Evolutionary conservation across 2,113 vertebrate genomes (phyloP), one percentile per base, ranked within the genome.

Genomic region (Caranx ignobilis): DNA sequence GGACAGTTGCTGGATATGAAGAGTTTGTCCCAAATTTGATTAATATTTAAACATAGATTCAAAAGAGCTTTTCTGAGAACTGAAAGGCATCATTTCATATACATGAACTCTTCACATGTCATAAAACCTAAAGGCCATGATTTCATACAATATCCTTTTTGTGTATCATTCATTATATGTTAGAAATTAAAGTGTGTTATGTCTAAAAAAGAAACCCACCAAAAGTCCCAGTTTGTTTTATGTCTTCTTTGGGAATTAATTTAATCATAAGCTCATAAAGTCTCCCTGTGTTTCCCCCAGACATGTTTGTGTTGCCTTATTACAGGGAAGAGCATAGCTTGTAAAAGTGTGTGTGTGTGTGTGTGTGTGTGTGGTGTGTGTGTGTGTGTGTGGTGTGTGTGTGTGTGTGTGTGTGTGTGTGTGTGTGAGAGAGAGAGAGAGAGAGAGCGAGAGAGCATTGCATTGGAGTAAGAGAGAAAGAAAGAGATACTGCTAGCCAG

Each of bases 301-400:
- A 88, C 87, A 67, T 91, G 90, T 92, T 91, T 90, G 89, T 86
- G 71, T 89, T 88, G 87, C 88, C 75, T 89, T 91, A 92, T 93
- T 91, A 94, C 86, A 93, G 92, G 92, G 91, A 91, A 87, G 89
- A 90, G 88, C 79, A 71, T 54, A 56, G 35, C 90, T 91, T 89
- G 91, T 93, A 86, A 93, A 91, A 83, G 55, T 77, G 76, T 83
- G 72, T 85, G 50, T 62, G 11, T 60, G 16, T 77, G 54, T 47
- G 47, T 70, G 52, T 69, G 41, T 73, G 54, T 79, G 57, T 73
- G 71, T 85, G 67, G 52, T 21, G 19, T 11, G 50, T 54, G 8
- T 21, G 52, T 21, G 8, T 21, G 50, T 52, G 50, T 77, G 76
- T 83, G 72, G 75, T 82, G 69, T 85, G 54, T 61, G 12, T 55